Percentiles rank a stretch among this genome's conserved stretches.
Conservation (phyloP, 2,888 invertebrate genomes). For the Masnerella sp. region DNA sequence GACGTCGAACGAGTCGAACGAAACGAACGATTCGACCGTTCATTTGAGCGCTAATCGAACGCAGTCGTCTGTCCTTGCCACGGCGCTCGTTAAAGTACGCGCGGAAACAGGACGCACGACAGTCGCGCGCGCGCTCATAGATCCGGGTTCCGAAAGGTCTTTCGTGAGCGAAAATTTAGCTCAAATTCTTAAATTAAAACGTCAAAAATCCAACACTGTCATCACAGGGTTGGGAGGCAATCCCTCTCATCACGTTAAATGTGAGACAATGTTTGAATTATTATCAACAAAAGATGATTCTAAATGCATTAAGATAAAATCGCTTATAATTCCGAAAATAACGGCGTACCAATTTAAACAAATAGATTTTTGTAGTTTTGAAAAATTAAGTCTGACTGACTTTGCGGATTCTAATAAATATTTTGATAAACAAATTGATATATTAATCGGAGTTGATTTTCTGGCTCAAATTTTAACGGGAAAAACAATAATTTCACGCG, state of each 20-base stretch:
- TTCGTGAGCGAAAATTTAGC: not conserved
- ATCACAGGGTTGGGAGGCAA: not conserved
- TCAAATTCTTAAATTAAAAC: not conserved
- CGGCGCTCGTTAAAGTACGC: not conserved
- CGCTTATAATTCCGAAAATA: not conserved
- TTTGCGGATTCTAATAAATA: not conserved
- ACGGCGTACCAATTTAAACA: not conserved
- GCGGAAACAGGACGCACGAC: not conserved
- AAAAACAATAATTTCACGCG: not conserved
- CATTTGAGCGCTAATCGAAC: no score
- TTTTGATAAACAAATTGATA: not conserved
- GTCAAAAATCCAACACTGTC: not conserved
- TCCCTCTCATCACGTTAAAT: no score
- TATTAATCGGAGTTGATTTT: not conserved
- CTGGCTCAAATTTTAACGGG: not conserved
- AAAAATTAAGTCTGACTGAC: not conserved
- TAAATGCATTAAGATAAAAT: no score
- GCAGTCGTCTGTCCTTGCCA: no score
- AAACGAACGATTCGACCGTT: not conserved
- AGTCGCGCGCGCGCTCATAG: not conserved
- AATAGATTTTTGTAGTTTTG: not conserved
- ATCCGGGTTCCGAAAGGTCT: conserved; percentile 5
- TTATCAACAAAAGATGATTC: no score
- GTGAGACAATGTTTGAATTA: no score
- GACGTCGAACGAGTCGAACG: no score